Evolutionary conservation across 2,888 invertebrate genomes (phyloP).

Genomic region (Lysandra coridon): DNA sequence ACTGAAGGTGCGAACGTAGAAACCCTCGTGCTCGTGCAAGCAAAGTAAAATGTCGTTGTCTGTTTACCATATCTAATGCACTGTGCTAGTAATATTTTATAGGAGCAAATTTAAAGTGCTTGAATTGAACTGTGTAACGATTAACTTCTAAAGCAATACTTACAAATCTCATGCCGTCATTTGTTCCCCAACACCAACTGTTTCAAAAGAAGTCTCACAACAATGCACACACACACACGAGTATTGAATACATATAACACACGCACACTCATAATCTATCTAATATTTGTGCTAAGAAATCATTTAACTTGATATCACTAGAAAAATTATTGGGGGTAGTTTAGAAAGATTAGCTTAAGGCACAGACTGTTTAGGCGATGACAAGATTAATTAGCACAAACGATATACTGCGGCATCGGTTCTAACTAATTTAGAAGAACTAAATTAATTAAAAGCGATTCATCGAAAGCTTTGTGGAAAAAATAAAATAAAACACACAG

Average conservation of each 20-base stretch:
- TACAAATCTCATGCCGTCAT: slow-evolving; percentile 63
- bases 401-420: slow-evolving; percentile 51
- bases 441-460: slow-evolving; percentile 54
- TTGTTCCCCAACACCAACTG: slow-evolving; percentile 78
- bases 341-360: slow-evolving; percentile 42
- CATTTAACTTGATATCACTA: slow-evolving; percentile 30
- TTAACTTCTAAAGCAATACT: slow-evolving; percentile 64
- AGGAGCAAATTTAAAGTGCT: slow-evolving; percentile 43
- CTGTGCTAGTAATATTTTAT: slow-evolving; percentile 40
- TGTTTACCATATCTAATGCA: slow-evolving; percentile 36
- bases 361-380: slow-evolving; percentile 44
- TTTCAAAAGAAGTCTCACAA: slow-evolving; percentile 56
- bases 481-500: slow-evolving; percentile 81
- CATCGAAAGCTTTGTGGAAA: slow-evolving; percentile 53
- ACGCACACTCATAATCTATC: slow-evolving; percentile 56
- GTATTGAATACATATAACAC: slow-evolving; percentile 45
- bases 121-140: slow-evolving; percentile 44
- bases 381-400: slow-evolving; percentile 68
- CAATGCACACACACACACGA: slow-evolving; percentile 61
- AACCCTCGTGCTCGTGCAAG: slow-evolving; percentile 7
- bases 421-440: slow-evolving; percentile 51
- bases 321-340: slow-evolving; percentile 34
- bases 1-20: slow-evolving; percentile 44
- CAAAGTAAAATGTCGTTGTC: slow-evolving; percentile 21
- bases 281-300: slow-evolving; percentile 66